phyloP scores from a whole-genome alignment of 2,113 vertebrate genomes.

The Petroica traversi region DNA sequence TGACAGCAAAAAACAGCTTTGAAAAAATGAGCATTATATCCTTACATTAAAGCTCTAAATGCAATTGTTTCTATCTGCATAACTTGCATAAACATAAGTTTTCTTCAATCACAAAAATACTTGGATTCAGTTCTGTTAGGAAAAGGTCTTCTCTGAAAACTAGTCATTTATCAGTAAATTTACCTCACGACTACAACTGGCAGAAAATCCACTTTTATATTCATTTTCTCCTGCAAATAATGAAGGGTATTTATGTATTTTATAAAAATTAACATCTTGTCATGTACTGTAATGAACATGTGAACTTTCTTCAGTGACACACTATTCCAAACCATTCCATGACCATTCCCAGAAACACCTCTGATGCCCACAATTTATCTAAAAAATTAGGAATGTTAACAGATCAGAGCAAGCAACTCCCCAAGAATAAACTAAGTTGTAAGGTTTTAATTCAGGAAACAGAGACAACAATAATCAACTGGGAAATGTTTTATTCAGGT shows the following conservation, averaged over 20 bases:
- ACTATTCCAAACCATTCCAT: background rate
- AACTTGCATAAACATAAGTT: background rate
- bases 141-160: background rate
- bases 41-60: background rate
- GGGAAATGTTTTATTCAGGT: conserved; percentile 39
- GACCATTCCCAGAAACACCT: background rate
- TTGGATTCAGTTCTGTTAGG: background rate
- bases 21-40: background rate
- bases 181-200: background rate
- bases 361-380: background rate
- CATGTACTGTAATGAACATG: background rate
- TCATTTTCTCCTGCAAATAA: background rate
- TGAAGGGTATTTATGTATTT: background rate
- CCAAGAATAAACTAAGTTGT: background rate
- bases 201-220: background rate
- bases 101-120: background rate
- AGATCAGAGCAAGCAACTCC: background rate
- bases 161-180: background rate
- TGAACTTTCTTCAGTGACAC: background rate
- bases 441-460: background rate
- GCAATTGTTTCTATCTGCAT: background rate
- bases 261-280: background rate
- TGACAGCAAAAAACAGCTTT: background rate
- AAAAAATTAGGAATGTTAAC: background rate
- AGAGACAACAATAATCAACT: background rate